A percentile compares a stretch with the other conserved stretches of the same genome.
Conservation (phyloP, 2,888 invertebrate species). For the Eupithecia abbreviata region DNA sequence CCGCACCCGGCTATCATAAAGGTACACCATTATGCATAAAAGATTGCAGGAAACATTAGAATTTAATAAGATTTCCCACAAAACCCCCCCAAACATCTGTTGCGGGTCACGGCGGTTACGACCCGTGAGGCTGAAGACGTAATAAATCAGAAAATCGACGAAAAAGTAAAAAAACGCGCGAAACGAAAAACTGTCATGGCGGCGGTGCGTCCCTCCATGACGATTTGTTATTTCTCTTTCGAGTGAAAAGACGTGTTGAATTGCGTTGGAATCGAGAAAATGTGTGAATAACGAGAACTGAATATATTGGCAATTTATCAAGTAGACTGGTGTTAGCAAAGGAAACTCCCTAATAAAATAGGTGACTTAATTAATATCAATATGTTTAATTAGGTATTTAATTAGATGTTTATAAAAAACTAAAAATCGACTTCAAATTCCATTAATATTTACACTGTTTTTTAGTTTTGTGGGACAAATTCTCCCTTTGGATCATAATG, state of each 20-base stretch:
- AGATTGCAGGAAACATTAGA: conserved; percentile 41
- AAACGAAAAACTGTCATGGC: conserved; percentile 58
- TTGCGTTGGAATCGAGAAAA: conserved; percentile 43
- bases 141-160: conserved; percentile 60
- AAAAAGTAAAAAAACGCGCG: conserved; percentile 49
- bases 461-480: too few species aligned
- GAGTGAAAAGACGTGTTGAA: conserved; percentile 47
- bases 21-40: conserved; percentile 29
- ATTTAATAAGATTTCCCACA: conserved; percentile 41
- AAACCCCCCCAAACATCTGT: conserved; percentile 58
- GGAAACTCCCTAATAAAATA: background rate
- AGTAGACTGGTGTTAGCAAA: conserved; percentile 15
- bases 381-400: too few species aligned
- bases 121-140: conserved; percentile 54
- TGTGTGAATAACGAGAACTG: conserved; percentile 44
- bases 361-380: background rate
- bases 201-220: conserved; percentile 46
- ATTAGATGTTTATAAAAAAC: too few species aligned
- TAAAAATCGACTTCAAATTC: too few species aligned
- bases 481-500: too few species aligned
- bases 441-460: too few species aligned
- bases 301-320: conserved; percentile 44
- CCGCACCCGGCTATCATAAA: conserved; percentile 15
- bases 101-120: conserved; percentile 48
- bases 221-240: conserved; percentile 59